Evolutionary conservation across 2,888 invertebrate species (phyloP).

Genomic region (Creontiades dilutus): DNA sequence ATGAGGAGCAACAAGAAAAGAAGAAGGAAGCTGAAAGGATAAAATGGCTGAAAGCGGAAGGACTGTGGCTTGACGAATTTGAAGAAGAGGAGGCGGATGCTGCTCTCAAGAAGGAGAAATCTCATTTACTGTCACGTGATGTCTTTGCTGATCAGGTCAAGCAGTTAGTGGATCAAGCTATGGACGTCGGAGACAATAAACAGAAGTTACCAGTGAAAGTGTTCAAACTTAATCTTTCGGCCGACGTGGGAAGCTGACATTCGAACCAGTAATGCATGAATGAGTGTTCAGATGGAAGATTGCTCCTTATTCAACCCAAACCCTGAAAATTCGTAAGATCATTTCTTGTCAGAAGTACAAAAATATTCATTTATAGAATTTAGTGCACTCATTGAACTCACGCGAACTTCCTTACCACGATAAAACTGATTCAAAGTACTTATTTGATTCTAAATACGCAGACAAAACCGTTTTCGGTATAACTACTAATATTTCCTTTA

Average conservation of each 20-base stretch:
- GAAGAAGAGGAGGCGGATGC: not conserved
- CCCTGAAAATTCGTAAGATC: too few relatives aligned
- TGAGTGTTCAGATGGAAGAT: too few relatives aligned
- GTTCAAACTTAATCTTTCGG: not conserved
- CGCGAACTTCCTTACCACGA: too few relatives aligned
- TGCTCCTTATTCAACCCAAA: too few relatives aligned
- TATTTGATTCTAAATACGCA: too few relatives aligned
- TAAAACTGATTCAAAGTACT: too few relatives aligned
- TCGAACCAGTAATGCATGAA: not conserved
- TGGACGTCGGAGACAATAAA: not conserved
- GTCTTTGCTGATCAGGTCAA: not conserved
- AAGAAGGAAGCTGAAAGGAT: conserved; percentile 34
- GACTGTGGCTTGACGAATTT: conserved; percentile 10
- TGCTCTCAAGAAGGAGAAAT: not conserved
- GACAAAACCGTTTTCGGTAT: too few relatives aligned
- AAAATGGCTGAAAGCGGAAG: conserved; percentile 5
- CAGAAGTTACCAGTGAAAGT: not conserved
- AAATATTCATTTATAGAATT: too few relatives aligned
- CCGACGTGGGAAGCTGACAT: not conserved
- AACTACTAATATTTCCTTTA: too few relatives aligned
- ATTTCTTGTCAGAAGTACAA: too few relatives aligned
- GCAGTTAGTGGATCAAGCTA: not conserved
- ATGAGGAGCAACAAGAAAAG: conserved; percentile 36
- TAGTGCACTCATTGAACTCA: too few relatives aligned
- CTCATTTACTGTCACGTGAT: not conserved